Conservation (phyloP, 2,797 vertebrate species). For the Labeo calbasu region DNA sequence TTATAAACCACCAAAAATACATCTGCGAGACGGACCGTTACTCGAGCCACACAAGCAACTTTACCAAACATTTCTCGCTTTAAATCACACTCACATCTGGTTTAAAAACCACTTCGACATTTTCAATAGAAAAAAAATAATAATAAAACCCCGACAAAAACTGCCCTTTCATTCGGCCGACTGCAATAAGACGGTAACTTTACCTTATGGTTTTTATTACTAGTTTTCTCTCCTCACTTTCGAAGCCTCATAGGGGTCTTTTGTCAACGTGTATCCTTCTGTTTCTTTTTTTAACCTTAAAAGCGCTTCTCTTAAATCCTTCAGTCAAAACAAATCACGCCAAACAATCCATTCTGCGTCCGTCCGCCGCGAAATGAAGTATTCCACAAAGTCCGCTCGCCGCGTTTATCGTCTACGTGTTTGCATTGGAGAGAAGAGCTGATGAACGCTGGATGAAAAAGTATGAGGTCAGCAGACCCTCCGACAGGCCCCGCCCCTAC, state of each 20-base stretch:
- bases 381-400: neutral
- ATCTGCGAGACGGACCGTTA: slow-evolving; percentile 17
- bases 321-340: neutral
- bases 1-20: slow-evolving; percentile 26
- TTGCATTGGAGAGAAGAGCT: neutral
- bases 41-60: slow-evolving; percentile 4
- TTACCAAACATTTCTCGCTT: neutral
- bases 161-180: neutral
- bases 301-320: neutral
- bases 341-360: slow-evolving; percentile 5
- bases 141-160: neutral
- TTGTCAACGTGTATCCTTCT: slow-evolving; percentile 39
- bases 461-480: slow-evolving; percentile 39
- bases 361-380: neutral
- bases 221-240: slow-evolving; percentile 36
- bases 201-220: slow-evolving; percentile 34
- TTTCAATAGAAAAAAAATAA: too few relatives aligned
- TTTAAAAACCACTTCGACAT: neutral
- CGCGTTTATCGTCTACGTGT: neutral
- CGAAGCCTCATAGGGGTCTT: slow-evolving; percentile 43
- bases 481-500: slow-evolving; percentile 4
- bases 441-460: neutral
- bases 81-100: neutral
- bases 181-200: neutral
- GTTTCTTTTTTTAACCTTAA: neutral